These are phyloP conservation scores for Euwallacea fornicatus DNA, from an alignment of 1,140 invertebrate genomes.

Conservation along the genomic window DNA sequence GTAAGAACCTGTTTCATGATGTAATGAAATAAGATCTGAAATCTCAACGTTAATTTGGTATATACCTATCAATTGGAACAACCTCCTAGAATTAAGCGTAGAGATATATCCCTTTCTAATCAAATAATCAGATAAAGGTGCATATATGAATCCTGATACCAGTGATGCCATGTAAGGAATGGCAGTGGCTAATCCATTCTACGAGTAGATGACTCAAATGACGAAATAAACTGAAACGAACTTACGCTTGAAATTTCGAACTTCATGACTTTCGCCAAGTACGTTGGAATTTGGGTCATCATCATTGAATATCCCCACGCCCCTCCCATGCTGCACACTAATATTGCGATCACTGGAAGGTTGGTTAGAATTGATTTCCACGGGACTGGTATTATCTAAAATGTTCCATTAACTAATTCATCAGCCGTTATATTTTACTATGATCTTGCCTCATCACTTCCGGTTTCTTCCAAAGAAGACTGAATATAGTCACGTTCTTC, in stretches of 20 bases:
- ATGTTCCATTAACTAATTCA: neutral
- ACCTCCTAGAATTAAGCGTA: neutral
- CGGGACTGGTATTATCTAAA: constrained; percentile 33
- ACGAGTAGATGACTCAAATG: neutral
- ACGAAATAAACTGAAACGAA: neutral
- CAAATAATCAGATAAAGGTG: constrained; percentile 8
- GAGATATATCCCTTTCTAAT: neutral
- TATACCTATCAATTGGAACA: neutral
- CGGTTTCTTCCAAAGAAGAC: constrained; percentile 13
- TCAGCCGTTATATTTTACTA: constrained; percentile 1
- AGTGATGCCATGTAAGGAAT: neutral
- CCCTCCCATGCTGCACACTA: constrained; percentile 33
- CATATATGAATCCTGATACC: neutral
- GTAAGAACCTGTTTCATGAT: constrained; percentile 11
- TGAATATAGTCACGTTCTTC: constrained; percentile 38
- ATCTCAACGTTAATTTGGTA: neutral
- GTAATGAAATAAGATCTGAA: neutral
- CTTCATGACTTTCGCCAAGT: constrained; percentile 39
- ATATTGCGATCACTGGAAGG: constrained; percentile 40
- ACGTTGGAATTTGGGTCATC: constrained; percentile 42
- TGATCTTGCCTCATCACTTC: neutral
- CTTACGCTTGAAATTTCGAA: constrained; percentile 42
- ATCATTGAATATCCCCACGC: constrained; percentile 40
- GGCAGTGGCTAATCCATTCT: constrained; percentile 6
- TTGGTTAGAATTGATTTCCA: constrained; percentile 40